Conservation (phyloP, 1,140 invertebrate genomes). For the Papilio machaon region DNA sequence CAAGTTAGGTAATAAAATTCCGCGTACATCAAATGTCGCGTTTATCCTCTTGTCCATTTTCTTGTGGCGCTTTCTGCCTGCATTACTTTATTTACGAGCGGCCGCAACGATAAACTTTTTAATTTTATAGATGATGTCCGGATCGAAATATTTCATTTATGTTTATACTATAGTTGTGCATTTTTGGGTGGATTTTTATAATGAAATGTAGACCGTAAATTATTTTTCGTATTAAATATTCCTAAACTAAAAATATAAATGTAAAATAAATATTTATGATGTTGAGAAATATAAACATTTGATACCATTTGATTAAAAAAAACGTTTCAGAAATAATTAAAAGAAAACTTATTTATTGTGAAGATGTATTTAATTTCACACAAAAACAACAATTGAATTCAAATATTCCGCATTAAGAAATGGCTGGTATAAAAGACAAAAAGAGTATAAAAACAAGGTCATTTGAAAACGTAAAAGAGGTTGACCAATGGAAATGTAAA, state of each 20-base stretch:
- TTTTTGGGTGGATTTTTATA: background rate
- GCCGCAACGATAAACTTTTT: constrained; percentile 71
- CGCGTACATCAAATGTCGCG: background rate
- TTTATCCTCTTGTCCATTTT: constrained; percentile 25
- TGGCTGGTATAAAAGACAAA: background rate
- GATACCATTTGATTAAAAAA: too few species aligned
- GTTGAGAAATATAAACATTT: too few species aligned
- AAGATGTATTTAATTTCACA: too few species aligned
- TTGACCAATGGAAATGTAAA: constrained; percentile 19
- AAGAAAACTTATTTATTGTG: too few species aligned
- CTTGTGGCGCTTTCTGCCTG: background rate
- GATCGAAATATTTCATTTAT: background rate
- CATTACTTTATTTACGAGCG: constrained; percentile 62
- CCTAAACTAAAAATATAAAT: too few species aligned
- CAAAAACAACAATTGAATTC: too few species aligned
- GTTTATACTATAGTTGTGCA: background rate
- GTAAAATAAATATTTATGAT: background rate
- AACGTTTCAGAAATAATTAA: too few species aligned
- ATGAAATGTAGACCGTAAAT: background rate
- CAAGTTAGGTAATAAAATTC: constrained; percentile 32
- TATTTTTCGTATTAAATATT: background rate
- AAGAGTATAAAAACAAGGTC: background rate
- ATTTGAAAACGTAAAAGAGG: background rate
- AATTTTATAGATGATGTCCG: constrained; percentile 60
- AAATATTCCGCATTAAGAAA: background rate